phyloP scores from a whole-genome alignment of 2,888 invertebrate species.

The Nebria salina region DNA sequence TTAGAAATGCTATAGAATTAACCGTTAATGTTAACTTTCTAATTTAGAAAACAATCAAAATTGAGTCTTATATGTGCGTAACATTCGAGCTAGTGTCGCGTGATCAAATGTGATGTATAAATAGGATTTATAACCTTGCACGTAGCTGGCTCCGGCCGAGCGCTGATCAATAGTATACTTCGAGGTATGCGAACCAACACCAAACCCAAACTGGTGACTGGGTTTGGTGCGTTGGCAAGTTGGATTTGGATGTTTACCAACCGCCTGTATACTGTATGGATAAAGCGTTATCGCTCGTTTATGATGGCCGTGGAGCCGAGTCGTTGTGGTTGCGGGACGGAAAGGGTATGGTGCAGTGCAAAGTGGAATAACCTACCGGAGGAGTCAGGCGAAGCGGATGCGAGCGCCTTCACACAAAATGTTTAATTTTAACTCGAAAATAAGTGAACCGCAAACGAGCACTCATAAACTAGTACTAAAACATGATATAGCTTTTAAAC shows the following conservation, averaged over 20 bases:
- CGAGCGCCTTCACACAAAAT: background rate
- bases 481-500: background rate
- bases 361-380: background rate
- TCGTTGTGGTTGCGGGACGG: background rate
- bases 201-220: slow-evolving; percentile 29
- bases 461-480: background rate
- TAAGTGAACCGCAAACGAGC: background rate
- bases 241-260: slow-evolving; percentile 41
- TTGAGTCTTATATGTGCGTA: background rate
- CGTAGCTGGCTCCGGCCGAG: slow-evolving; percentile 29
- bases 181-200: slow-evolving; percentile 33
- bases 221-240: slow-evolving; percentile 23
- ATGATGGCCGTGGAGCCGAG: background rate
- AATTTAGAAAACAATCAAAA: slow-evolving; percentile 14
- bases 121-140: slow-evolving; percentile 27
- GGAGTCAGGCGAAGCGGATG: background rate
- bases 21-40: slow-evolving; percentile 22
- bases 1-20: slow-evolving; percentile 34
- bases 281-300: background rate
- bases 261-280: slow-evolving; percentile 17
- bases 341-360: background rate
- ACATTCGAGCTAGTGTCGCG: slow-evolving; percentile 7
- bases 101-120: slow-evolving; percentile 15
- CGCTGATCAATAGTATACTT: slow-evolving; percentile 34
- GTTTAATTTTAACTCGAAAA: slow-evolving; percentile 1